Conservation (phyloP, 2,888 invertebrate species). For the Sminthurinus aureus region DNA sequence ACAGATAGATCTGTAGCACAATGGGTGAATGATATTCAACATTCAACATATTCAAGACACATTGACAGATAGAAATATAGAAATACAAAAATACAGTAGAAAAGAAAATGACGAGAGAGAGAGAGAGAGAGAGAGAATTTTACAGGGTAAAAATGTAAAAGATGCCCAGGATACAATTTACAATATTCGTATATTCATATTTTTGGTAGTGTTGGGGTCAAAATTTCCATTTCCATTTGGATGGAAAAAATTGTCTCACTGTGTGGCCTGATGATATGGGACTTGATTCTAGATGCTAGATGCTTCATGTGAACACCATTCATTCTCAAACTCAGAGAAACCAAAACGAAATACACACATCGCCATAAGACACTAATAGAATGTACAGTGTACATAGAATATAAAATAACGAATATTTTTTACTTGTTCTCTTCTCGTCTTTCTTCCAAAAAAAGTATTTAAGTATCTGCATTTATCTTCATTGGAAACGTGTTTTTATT, state of each 20-base stretch:
- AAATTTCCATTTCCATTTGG: constrained; percentile 25
- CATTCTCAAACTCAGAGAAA: neutral
- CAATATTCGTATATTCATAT: neutral
- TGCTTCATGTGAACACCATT: neutral
- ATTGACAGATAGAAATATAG: neutral
- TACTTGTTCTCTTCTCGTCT: no score
- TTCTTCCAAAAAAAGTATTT: neutral
- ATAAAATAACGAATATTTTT: no score
- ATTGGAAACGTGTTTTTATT: neutral
- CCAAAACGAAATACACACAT: constrained; percentile 19
- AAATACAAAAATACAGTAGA: neutral
- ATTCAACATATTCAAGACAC: neutral
- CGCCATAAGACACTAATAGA: neutral
- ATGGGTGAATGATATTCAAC: neutral
- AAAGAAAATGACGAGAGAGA: constrained; percentile 13
- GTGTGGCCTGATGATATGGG: constrained; percentile 33
- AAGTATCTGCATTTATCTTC: neutral
- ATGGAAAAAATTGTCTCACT: constrained; percentile 36
- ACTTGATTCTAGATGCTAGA: no score
- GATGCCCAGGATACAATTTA: neutral
- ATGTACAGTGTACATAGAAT: no score
- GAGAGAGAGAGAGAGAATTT: constrained; percentile 11
- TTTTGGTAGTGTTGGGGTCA: constrained; percentile 17
- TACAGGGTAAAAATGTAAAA: neutral
- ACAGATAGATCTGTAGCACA: no score